A percentile compares a stretch with the other conserved stretches of the same genome.
phyloP scores from a whole-genome alignment of 2,888 invertebrate genomes.

The Mylabris sibirica region DNA sequence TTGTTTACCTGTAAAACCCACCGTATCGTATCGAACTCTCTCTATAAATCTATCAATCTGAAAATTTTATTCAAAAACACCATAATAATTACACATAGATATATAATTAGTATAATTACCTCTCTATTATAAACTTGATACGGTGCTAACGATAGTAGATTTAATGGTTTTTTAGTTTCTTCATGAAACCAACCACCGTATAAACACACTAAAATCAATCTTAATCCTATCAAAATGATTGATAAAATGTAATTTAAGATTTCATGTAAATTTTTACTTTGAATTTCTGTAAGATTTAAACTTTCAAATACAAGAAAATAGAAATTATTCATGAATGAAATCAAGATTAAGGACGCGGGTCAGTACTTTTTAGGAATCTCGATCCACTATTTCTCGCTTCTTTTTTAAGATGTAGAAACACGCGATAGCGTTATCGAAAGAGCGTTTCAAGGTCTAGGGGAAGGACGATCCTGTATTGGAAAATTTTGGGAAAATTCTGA shows the following conservation, averaged over 20 bases:
- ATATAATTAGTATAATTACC: too few species aligned
- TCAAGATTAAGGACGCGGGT: too few species aligned
- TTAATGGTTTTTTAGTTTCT: constrained; percentile 22
- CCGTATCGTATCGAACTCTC: constrained; percentile 18
- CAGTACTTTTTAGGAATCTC: too few species aligned
- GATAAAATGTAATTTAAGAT: constrained; percentile 22
- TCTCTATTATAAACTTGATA: constrained; percentile 24
- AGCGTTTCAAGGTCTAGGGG: too few species aligned
- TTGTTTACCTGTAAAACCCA: constrained; percentile 25
- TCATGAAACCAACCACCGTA: constrained; percentile 27
- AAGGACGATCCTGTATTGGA: too few species aligned
- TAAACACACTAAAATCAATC: constrained; percentile 21
- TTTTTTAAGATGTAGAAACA: too few species aligned
- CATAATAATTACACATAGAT: background rate
- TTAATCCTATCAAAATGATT: constrained; percentile 17
- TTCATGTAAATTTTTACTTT: constrained; percentile 19
- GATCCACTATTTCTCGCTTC: too few species aligned
- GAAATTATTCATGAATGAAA: constrained; percentile 26
- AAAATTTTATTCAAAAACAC: constrained; percentile 16
- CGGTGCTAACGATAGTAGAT: constrained; percentile 15
- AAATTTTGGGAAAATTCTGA: too few species aligned
- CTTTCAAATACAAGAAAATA: constrained; percentile 30
- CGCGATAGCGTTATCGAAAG: too few species aligned
- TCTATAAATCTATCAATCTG: constrained; percentile 24
- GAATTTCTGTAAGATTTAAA: constrained; percentile 13